Evolutionary conservation across 1,140 invertebrate species (phyloP).

Genomic region (Drosophila suzukii): DNA sequence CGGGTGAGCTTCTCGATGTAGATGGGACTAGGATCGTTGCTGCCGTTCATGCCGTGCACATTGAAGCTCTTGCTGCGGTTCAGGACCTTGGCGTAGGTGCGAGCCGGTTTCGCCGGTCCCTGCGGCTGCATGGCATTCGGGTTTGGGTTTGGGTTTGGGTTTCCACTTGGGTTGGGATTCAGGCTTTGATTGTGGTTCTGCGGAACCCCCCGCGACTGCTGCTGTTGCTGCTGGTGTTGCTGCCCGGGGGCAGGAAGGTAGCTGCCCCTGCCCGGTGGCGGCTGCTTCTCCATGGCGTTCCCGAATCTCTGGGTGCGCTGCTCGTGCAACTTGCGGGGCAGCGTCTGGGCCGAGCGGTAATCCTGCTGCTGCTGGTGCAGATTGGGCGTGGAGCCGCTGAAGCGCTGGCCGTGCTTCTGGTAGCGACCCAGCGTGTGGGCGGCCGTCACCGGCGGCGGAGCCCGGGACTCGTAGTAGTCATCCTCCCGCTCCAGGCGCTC

Average conservation of each 20-base stretch:
- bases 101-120: constrained; percentile 89
- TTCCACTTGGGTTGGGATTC: neutral
- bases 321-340: constrained; percentile 89
- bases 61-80: constrained; percentile 94
- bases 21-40: constrained; percentile 84
- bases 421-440: constrained; percentile 89
- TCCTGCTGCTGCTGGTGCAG: constrained; percentile 85
- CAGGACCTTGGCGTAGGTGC: constrained; percentile 89
- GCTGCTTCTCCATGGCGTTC: constrained; percentile 12
- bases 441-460: constrained; percentile 27
- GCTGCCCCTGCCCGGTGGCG: constrained; percentile 76
- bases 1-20: constrained; percentile 82
- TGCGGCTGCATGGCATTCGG: neutral
- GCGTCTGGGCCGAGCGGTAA: constrained; percentile 90
- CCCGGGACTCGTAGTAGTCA: constrained; percentile 60
- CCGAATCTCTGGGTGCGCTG: constrained; percentile 64
- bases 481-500: constrained; percentile 44
- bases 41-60: constrained; percentile 87
- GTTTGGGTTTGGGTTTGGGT: neutral
- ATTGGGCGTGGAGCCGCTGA: constrained; percentile 84
- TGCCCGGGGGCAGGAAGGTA: constrained; percentile 81
- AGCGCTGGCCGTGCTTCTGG: constrained; percentile 89
- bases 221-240: constrained; percentile 11
- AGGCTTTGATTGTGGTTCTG: neutral
- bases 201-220: constrained; percentile 11